Evolutionary conservation across 1,140 invertebrate species (phyloP), one percentile per base, ranked within the genome.

Genomic region (Diuraphis noxia): DNA sequence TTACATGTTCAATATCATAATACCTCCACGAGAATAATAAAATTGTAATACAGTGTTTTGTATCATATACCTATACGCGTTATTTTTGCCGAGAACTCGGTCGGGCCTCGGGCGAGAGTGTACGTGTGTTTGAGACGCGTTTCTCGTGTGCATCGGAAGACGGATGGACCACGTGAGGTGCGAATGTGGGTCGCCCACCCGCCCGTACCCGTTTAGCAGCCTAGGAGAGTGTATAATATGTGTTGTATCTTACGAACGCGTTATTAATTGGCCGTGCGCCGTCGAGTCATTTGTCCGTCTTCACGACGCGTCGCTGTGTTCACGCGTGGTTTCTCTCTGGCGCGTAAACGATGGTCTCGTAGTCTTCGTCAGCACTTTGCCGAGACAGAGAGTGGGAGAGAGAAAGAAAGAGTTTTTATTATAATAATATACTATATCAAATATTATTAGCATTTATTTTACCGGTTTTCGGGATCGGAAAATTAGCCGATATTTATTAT

Each of bases 241-340:
- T 49, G 56, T 72, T 72, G 34, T n/a, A 72, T 72, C 56, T 30
- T 72, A 72, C 56, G 30, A n/a, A 21, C 30, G 86, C 30, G 49
- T 88, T 88, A 88, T 88, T 88, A 88, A 88, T 88, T 88, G 52
- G 56, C 56, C 30, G 56, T 17, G 56, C 38, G 34, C 43, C 82
- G 49, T 17, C 6, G 7, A 86, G 34, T 86, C 46, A 52, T 49
- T 86, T 86, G 84, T 86, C 46, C 46, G 46, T 52, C 17, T n/a
- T 49, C 23, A 49, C 19, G 46, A 49, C 46, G 34, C 43, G 21
- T 46, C 81, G 25, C 30, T 1, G 56, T 72, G 13, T 72, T n/a
- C 5, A 13, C n/a, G 13, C 30, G 30, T 30, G 56, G 56, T 72
- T 72, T 72, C 56, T 72, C 56, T n/a, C 30, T 30, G 13, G 5